Base-by-base conservation (phyloP, 2,113 vertebrate species). In the Xyrauchen texanus region DNA sequence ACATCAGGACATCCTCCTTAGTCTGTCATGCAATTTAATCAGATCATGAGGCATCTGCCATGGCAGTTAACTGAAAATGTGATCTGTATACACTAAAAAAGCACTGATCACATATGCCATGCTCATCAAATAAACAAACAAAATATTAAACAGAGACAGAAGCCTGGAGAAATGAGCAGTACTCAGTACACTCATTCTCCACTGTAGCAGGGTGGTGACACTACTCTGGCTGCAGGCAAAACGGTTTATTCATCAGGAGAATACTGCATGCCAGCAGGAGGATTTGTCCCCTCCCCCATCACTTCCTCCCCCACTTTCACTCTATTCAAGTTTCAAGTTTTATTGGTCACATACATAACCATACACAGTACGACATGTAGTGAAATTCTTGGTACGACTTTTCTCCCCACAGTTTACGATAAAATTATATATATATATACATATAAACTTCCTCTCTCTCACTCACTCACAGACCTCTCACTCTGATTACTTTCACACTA, bases 211-310 rank as follows among this genome's bases (percentile, higher is more conserved):
- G 74, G 62, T 55, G 62, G 62, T 76, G 70, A 63, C 65, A 72
- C 42, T 58, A 51, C 78, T 73, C 63, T 72, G 61, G 21, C 21
- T 34, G 21, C 21, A 1, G 21, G 63, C 62, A 80, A 70, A 80
- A 68, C 8, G 70, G 49, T 61, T 61, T 80, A 68, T 75, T 80
- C 70, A 75, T 15, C 9, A 7, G 15, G 63, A 80, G 70, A 72
- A 77, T 52, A 81, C 21, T 68, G 47, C n/a, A 71, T 80, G 78
- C 63, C 64, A 52, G 68, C 77, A 73, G 78, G 53, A 62, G 68
- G 72, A 65, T 13, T 77, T n/a, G 21, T 61, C 60, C 78, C 66
- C 67, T 76, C 62, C 74, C 21, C 74, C 62, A 76, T 65, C 49
- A 65, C 49, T 65, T 66, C 74, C 74, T 65, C 74, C 74, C 47